phyloP scores from a whole-genome alignment of 1,140 invertebrate species.

The Drosophila virilis region DNA sequence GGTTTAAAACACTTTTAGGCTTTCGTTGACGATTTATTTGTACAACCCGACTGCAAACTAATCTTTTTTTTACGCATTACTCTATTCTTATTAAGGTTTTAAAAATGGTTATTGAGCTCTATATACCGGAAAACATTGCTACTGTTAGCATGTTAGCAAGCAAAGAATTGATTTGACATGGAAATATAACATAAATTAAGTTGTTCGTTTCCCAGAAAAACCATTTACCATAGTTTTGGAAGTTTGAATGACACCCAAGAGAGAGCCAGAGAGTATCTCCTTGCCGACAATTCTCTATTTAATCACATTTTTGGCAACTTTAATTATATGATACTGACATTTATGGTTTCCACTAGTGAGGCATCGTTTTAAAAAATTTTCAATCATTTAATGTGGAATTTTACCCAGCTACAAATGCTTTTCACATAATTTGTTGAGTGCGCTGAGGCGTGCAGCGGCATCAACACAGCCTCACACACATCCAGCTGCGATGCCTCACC shows the following conservation, averaged over 20 bases:
- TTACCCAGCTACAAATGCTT: conserved; percentile 63
- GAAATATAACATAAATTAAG: no score
- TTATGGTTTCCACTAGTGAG: no score
- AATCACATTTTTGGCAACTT: conserved; percentile 29
- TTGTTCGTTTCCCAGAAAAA: no score
- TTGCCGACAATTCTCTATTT: conserved; percentile 1
- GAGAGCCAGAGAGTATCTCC: no score
- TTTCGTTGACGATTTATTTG: neutral
- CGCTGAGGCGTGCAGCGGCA: conserved; percentile 56
- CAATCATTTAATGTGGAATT: conserved; percentile 74
- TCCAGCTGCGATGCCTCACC: neutral
- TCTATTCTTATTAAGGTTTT: no score
- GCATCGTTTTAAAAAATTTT: conserved; percentile 40
- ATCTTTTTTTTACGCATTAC: conserved; percentile 43
- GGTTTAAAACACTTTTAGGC: conserved; percentile 35
- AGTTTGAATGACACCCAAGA: no score
- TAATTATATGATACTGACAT: neutral
- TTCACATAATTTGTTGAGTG: conserved; percentile 79
- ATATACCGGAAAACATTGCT: no score
- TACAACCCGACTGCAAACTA: conserved; percentile 53
- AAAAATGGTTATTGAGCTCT: no score
- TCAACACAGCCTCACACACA: conserved; percentile 10
- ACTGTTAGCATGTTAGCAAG: no score
- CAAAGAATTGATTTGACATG: no score
- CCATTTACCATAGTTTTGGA: no score